Evolutionary conservation across 2,797 vertebrate species (phyloP).

Genomic region (Paramormyrops hopkinsi): DNA sequence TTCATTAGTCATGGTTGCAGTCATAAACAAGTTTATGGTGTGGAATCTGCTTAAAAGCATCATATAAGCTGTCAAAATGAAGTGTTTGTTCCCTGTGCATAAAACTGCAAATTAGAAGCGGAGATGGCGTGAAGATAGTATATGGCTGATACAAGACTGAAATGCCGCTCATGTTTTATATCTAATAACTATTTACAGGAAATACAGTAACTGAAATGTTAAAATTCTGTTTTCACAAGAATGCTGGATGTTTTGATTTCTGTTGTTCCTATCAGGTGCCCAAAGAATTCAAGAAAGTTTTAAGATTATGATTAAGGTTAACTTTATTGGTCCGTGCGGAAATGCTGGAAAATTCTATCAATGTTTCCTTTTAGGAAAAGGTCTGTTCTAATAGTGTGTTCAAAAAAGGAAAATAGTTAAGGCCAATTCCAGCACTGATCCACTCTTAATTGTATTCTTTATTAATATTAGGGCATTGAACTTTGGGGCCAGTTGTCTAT

Average conservation of each 20-base stretch:
- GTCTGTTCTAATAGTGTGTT: background rate
- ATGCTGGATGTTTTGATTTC: background rate
- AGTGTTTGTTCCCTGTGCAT: background rate
- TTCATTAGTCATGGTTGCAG: background rate
- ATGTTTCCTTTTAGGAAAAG: background rate
- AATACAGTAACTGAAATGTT: background rate
- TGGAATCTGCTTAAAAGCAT: background rate
- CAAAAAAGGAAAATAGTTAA: background rate
- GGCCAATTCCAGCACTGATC: background rate
- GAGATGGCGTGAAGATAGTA: background rate
- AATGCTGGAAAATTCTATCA: background rate
- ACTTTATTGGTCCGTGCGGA: background rate
- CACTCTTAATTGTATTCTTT: background rate
- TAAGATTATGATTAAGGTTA: background rate
- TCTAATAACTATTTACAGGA: background rate
- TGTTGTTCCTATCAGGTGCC: background rate
- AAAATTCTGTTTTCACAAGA: background rate
- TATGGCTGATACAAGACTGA: background rate
- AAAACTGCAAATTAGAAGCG: background rate
- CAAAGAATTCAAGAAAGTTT: background rate
- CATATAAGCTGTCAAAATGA: background rate
- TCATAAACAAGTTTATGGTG: background rate
- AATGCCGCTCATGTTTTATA: background rate
- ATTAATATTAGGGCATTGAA: background rate
- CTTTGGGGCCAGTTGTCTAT: background rate